phyloP scores from a whole-genome alignment of 2,888 invertebrate species.

The Matsumyia berberina region DNA sequence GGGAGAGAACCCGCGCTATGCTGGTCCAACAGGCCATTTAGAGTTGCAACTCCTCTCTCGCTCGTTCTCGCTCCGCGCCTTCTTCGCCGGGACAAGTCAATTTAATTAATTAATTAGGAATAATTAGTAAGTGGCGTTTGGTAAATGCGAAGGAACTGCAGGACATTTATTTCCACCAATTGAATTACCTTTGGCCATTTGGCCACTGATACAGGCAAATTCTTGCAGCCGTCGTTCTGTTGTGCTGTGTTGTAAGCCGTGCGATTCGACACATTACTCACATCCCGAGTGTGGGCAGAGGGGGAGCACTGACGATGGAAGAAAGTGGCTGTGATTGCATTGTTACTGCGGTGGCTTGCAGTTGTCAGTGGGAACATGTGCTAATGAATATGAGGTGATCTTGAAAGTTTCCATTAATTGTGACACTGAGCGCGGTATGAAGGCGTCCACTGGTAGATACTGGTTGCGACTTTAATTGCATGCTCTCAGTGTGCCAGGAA shows the following conservation, averaged over 20 bases:
- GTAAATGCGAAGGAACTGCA: constrained; percentile 73
- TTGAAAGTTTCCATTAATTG: constrained; percentile 70
- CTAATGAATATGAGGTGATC: constrained; percentile 71
- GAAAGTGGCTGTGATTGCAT: constrained; percentile 68
- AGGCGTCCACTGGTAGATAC: constrained; percentile 13
- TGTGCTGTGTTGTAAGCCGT: constrained; percentile 34
- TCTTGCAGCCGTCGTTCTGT: constrained; percentile 42
- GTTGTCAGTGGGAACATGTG: constrained; percentile 53
- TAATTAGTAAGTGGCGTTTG: constrained; percentile 77
- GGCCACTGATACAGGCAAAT: constrained; percentile 69
- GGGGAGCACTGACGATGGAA: neutral
- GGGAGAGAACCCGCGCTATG: constrained; percentile 37
- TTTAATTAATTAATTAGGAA: constrained; percentile 77
- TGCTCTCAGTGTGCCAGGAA: constrained; percentile 17
- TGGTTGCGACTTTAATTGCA: constrained; percentile 15
- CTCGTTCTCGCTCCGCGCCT: constrained; percentile 21
- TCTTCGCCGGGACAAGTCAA: constrained; percentile 72
- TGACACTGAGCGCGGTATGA: constrained; percentile 45
- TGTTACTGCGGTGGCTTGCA: constrained; percentile 42
- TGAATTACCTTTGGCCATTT: constrained; percentile 74
- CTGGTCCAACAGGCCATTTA: constrained; percentile 64
- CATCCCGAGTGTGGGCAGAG: constrained; percentile 42
- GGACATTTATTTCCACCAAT: constrained; percentile 74
- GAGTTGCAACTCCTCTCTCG: constrained; percentile 37
- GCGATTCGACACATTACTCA: constrained; percentile 64